Evolutionary conservation across 2,113 vertebrate genomes (phyloP), one percentile per base, ranked within the genome.

Genomic region (Podocnemis expansa): DNA sequence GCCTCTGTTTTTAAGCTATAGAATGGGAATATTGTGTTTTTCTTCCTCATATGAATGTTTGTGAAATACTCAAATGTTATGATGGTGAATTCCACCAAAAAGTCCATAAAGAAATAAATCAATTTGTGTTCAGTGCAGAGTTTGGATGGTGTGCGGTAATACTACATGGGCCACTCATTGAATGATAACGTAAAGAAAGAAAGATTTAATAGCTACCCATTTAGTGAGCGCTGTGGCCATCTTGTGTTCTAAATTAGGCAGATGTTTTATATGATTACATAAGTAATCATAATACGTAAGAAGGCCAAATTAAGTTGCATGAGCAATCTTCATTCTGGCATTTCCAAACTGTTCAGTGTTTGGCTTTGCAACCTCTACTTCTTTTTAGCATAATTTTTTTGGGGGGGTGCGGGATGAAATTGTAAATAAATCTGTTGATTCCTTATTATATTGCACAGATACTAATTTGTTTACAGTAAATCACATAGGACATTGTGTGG

Each of bases 251-350:
- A 67, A 67, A 67, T 67, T 31, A 67, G 31, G 63, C 17, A n/a
- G 34, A 7, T 19, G 31, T n/a, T 14, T 4, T n/a, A 63, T 63
- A n/a, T 55, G 52, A 41, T 1, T 1, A 56, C 82, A 43, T 22
- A 78, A 5, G 0, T 56, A 78, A n/a, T 34, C 13, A 24, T 16
- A 83, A 75, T 4, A 9, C 25, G 5, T 8, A 27, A 1, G 38
- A 21, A 2, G 4, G 38, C 16, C 54, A 29, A 1, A 2, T 6
- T 38, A 84, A 34, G 55, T 52, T 52, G 27, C 2, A 2, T 13
- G 21, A 52, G 47, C 73, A 82, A n/a, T 0, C 0, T 34, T 76
- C 0, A 2, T 87, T 89, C 80, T 47, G 16, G 7, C 19, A 2
- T 34, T 4, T 34, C 43, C 75, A 19, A 76, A 12, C 54, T 80